phyloP scores from a whole-genome alignment of 2,888 invertebrate genomes.

The Melanostoma scalare region DNA sequence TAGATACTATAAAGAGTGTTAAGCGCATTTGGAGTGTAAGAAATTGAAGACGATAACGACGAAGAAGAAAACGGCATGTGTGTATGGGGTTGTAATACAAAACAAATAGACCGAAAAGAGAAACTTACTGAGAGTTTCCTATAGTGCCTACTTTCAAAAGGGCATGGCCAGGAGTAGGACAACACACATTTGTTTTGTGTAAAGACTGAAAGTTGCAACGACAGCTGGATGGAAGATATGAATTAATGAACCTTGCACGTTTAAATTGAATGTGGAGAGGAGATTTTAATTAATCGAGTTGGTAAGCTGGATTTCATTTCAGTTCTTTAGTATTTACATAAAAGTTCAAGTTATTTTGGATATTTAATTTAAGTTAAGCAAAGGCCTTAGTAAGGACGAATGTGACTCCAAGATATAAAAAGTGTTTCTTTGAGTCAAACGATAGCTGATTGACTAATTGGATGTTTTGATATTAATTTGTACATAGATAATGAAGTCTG shows the following conservation, averaged over 20 bases:
- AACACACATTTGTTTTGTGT: no score
- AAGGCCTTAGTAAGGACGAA: no score
- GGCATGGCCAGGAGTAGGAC: constrained; percentile 12
- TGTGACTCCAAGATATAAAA: no score
- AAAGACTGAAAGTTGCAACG: background rate
- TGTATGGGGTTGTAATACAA: background rate
- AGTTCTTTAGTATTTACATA: no score
- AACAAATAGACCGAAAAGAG: constrained; percentile 18
- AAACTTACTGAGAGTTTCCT: background rate
- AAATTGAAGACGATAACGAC: background rate
- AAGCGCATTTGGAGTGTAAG: constrained; percentile 10
- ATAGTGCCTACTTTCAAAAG: background rate
- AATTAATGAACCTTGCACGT: constrained; percentile 3
- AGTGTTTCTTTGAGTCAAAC: no score
- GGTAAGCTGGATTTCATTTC: no score
- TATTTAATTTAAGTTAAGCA: no score
- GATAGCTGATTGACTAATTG: no score
- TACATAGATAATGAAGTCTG: no score
- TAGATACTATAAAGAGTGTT: constrained; percentile 13
- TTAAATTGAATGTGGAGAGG: background rate
- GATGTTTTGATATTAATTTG: no score
- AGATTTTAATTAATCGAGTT: background rate
- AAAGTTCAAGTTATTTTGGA: no score
- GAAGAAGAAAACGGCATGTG: background rate
- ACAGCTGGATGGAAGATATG: background rate